Conservation (phyloP, 2,113 vertebrate genomes). For the Amphilophus citrinellus region DNA sequence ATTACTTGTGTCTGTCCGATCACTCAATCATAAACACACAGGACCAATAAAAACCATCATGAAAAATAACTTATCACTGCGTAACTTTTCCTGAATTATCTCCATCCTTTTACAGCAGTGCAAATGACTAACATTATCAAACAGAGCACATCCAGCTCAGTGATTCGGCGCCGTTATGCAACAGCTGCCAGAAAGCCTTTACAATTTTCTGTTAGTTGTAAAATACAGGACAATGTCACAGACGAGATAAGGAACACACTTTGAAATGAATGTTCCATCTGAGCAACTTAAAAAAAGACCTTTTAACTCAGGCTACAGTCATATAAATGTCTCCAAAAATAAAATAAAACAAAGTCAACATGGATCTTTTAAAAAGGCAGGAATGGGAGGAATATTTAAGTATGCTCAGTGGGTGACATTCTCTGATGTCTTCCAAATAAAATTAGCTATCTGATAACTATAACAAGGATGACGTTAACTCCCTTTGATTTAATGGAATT, state of each 20-base stretch:
- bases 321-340: neutral
- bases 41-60: neutral
- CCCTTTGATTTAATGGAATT: neutral
- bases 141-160: neutral
- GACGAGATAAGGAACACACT: conserved; percentile 19
- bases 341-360: neutral
- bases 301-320: neutral
- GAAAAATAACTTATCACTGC: neutral
- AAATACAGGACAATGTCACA: conserved; percentile 3
- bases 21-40: conserved; percentile 10
- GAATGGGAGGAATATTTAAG: neutral
- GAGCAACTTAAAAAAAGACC: neutral
- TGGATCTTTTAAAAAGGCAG: neutral
- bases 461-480: neutral
- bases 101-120: conserved; percentile 4
- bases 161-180: neutral
- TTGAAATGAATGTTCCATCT: neutral
- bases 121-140: conserved; percentile 43
- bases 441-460: neutral
- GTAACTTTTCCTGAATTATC: neutral
- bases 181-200: neutral
- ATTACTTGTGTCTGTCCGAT: neutral
- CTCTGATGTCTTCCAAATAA: neutral
- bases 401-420: neutral
- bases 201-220: conserved; percentile 16